Base-by-base conservation (phyloP, 1,140 invertebrate species). In the Aphelinus certus region DNA sequence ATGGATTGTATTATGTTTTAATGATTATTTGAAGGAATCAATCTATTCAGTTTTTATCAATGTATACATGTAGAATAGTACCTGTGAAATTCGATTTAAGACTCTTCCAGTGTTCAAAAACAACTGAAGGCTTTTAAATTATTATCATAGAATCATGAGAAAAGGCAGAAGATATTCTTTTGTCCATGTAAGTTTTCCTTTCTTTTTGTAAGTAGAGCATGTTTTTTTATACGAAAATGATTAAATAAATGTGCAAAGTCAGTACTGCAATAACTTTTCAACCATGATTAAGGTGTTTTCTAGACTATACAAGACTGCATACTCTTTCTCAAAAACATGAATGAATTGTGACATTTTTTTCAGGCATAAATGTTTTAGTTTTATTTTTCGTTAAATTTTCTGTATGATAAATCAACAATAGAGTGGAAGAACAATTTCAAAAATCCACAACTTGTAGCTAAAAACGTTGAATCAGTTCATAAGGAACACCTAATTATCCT, bases 241-340 rank as follows among this genome's bases (percentile, higher is more conserved):
- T 58, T 74, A 68, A 4, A n/a, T 75, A 69, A 69, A 69, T 62
- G 74, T 71, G 51, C 66, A 60, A 75, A 70, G 60, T 65, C 68
- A 66, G 67, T 71, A 71, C 62, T 9, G 74, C 74, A 76, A 72
- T 76, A 76, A 76, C 46, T 71, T 46, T 66, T 71, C 69, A 76
- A 76, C 10, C 45, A 70, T 57, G 45, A 58, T 64, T 42, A 75
- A 75, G 56, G 70, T 69, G 65, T 80, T 78, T 76, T 64, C 76
- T 80, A 80, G 78, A 81, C 69, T 81, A 79, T 71, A 77, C 77
- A 80, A 82, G 80, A 79, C 81, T 85, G 81, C 78, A 81, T 69
- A 68, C 82, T 79, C 81, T 83, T 84, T 83, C 79, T 79, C 76
- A 80, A 60, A n/a, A 60, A n/a, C 6, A 79, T 69, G 71, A 73